Evolutionary conservation across 2,888 invertebrate species (phyloP).

Genomic region (Acrobasis suavella): DNA sequence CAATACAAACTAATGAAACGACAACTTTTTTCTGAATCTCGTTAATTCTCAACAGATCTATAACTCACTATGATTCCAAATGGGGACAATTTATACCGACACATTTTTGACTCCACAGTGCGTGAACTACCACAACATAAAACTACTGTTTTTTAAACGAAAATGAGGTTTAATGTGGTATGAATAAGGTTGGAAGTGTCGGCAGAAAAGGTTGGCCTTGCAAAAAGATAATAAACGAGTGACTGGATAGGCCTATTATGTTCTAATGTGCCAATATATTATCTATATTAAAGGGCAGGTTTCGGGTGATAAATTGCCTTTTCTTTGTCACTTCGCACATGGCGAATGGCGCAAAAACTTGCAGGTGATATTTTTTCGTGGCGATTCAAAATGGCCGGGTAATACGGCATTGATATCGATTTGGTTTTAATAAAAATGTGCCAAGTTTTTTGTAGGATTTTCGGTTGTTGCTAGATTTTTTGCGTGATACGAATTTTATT

Average conservation of each 20-base stretch:
- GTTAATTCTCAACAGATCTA: slow-evolving; percentile 25
- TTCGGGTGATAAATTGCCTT: slow-evolving; percentile 31
- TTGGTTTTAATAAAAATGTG: slow-evolving; percentile 18
- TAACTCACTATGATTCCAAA: slow-evolving; percentile 28
- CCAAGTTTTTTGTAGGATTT: slow-evolving; percentile 7
- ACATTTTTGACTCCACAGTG: slow-evolving; percentile 27
- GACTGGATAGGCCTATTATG: slow-evolving; percentile 33
- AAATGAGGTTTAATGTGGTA: slow-evolving; percentile 5
- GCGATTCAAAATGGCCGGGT: slow-evolving; percentile 29
- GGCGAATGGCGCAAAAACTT: slow-evolving; percentile 28
- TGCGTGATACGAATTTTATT: background rate
- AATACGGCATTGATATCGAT: slow-evolving; percentile 28
- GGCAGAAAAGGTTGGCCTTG: background rate
- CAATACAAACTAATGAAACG: slow-evolving; percentile 29
- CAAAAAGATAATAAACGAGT: slow-evolving; percentile 32
- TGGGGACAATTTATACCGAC: slow-evolving; percentile 32
- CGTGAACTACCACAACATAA: background rate
- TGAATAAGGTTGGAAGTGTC: slow-evolving; percentile 3
- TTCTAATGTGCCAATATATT: slow-evolving; percentile 35
- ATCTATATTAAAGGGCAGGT: slow-evolving; percentile 31
- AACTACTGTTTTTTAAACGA: background rate
- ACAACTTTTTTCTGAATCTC: slow-evolving; percentile 30
- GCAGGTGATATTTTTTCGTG: slow-evolving; percentile 30
- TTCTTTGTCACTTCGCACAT: slow-evolving; percentile 29
- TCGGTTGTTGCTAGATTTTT: slow-evolving; percentile 3